Evolutionary conservation across 2,888 invertebrate genomes (phyloP).

Genomic region (Leucophora obtusa): DNA sequence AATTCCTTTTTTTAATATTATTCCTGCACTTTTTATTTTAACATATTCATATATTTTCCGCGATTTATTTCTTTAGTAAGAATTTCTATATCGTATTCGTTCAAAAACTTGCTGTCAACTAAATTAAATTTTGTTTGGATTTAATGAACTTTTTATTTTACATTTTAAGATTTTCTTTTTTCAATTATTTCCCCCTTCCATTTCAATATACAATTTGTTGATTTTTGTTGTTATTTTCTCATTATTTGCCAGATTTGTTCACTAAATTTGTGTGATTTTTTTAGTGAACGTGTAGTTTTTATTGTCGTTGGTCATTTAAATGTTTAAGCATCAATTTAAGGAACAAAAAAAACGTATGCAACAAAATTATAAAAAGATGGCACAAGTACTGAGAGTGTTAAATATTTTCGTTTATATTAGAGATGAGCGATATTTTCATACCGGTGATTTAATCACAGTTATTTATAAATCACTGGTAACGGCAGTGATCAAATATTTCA

Average conservation of each 20-base stretch:
- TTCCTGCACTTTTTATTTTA: no score
- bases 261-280: constrained; percentile 38
- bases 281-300: constrained; percentile 12
- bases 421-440: no score
- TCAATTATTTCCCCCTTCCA: background rate
- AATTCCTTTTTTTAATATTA: background rate
- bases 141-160: constrained; percentile 40
- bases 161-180: constrained; percentile 41
- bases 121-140: constrained; percentile 46
- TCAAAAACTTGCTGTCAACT: constrained; percentile 56
- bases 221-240: constrained; percentile 6
- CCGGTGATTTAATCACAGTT: no score
- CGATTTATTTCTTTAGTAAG: background rate
- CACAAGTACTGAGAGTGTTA: no score
- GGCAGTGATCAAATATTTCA: no score
- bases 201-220: background rate
- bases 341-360: no score
- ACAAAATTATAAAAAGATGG: constrained; percentile 31
- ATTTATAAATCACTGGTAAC: no score
- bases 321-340: constrained; percentile 50
- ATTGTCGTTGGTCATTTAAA: constrained; percentile 44
- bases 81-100: constrained; percentile 34
- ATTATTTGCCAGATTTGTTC: constrained; percentile 19
- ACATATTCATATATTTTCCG: background rate
- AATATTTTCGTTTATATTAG: no score